These are phyloP conservation scores for Oligia strigilis DNA, from an alignment of 2,888 invertebrate species.

Conservation along the genomic window DNA sequence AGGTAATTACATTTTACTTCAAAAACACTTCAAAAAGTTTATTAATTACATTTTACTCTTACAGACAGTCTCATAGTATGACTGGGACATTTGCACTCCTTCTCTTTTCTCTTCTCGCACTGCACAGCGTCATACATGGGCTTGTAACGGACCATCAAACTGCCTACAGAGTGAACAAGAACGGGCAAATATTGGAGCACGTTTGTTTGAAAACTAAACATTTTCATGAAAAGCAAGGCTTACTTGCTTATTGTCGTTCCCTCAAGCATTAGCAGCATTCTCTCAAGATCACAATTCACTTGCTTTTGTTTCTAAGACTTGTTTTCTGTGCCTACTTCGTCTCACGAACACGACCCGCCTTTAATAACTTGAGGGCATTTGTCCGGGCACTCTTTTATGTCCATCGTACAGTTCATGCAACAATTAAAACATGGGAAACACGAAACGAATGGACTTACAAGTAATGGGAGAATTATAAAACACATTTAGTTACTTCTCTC, in stretches of 20 bases:
- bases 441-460: conserved; percentile 47
- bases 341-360: neutral
- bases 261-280: neutral
- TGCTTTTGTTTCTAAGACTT: neutral
- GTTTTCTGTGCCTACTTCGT: neutral
- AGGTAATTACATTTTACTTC: conserved; percentile 23
- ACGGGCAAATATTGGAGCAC: neutral
- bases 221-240: neutral
- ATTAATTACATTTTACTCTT: conserved; percentile 32
- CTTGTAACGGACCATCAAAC: neutral
- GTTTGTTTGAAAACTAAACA: neutral
- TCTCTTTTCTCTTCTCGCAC: neutral
- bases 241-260: neutral
- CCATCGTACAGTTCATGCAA: conserved; percentile 25
- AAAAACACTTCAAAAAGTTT: conserved; percentile 18
- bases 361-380: neutral
- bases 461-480: conserved; percentile 39
- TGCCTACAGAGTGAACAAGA: neutral
- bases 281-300: neutral
- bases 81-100: neutral
- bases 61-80: neutral
- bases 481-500: conserved; percentile 27
- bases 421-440: conserved; percentile 47
- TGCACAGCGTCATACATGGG: conserved; percentile 14
- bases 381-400: neutral